Evolutionary conservation across 2,888 invertebrate species (phyloP).

Genomic region (Pristionchus maxplancki): DNA sequence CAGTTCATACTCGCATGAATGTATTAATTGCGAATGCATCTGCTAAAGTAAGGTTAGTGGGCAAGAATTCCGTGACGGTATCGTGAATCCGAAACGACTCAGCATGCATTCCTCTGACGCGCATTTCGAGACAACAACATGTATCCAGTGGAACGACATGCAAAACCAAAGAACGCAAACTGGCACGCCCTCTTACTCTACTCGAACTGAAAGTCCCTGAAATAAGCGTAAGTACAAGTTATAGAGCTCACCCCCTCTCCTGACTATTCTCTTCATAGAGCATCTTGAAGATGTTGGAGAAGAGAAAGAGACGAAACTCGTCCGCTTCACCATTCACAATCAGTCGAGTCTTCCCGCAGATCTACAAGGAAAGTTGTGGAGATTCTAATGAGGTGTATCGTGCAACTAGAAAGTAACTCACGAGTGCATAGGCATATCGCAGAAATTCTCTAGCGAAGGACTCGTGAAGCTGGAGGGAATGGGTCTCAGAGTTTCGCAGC

Average conservation of each 20-base stretch:
- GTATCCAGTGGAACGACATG: neutral
- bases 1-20: no score
- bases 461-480: neutral
- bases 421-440: conserved; percentile 71
- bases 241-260: conserved; percentile 64
- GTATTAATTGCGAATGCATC: no score
- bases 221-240: no score
- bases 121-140: neutral
- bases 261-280: conserved; percentile 68
- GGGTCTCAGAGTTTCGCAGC: neutral
- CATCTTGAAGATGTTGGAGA: conserved; percentile 62
- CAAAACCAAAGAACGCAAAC: neutral
- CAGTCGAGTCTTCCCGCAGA: conserved; percentile 61
- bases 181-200: no score
- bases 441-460: conserved; percentile 70
- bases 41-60: neutral
- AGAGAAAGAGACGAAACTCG: conserved; percentile 58
- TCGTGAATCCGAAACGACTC: neutral
- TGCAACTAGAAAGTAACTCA: no score
- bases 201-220: neutral
- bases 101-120: neutral
- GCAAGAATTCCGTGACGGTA: neutral
- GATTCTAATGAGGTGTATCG: no score
- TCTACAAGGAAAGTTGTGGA: conserved; percentile 43
- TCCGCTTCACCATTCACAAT: conserved; percentile 55